Evolutionary conservation across 2,113 vertebrate species (phyloP).

Genomic region (Megatriorchis doriae): DNA sequence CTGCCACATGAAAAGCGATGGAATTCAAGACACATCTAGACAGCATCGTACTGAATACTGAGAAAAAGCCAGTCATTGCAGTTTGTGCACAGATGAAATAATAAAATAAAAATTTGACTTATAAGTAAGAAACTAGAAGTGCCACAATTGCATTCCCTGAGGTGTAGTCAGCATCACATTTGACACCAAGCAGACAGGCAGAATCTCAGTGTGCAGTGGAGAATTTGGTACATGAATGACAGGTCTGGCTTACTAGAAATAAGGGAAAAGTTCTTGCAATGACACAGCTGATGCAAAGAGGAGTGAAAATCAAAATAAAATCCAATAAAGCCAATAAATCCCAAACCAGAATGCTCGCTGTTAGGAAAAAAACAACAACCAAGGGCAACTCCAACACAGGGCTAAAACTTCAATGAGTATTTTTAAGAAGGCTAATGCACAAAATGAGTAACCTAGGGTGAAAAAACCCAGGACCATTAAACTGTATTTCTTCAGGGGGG

Average conservation of each 20-base stretch:
- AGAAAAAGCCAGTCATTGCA: background rate
- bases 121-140: background rate
- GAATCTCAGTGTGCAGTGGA: background rate
- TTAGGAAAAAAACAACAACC: background rate
- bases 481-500: background rate
- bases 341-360: background rate
- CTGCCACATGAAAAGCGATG: background rate
- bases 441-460: background rate
- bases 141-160: background rate
- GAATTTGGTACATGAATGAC: background rate
- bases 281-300: background rate
- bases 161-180: background rate
- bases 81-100: background rate
- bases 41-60: background rate
- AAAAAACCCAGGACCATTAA: background rate
- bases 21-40: background rate
- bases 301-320: background rate
- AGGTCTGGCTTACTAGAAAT: background rate
- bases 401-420: background rate
- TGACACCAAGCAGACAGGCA: background rate
- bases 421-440: background rate
- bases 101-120: background rate
- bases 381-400: background rate
- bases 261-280: background rate
- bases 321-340: background rate